phyloP scores from a whole-genome alignment of 2,888 invertebrate species.

The Leptinotarsa haldemani region DNA sequence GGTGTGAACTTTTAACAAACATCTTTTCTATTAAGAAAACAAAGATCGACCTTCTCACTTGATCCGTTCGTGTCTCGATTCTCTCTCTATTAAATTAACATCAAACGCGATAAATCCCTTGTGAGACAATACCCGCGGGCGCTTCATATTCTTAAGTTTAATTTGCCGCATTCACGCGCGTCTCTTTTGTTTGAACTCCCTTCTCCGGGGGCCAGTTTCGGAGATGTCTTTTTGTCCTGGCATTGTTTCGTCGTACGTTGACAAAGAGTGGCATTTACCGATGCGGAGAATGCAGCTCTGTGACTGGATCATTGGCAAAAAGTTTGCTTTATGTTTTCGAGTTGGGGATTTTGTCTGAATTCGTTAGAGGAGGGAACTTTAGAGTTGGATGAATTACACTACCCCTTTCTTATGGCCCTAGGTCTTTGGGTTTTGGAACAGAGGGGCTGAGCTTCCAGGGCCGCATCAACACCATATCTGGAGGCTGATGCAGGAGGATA shows the following conservation, averaged over 20 bases:
- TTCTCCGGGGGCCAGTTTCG: constrained; percentile 1
- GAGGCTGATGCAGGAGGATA: no score
- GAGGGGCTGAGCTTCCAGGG: no score
- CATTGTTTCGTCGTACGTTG: constrained; percentile 17
- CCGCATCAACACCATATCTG: no score
- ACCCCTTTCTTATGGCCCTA: background rate
- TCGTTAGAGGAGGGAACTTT: background rate
- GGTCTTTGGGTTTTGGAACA: background rate
- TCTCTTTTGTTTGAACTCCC: constrained; percentile 1
- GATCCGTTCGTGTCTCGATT: constrained; percentile 16
- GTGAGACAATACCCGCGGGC: constrained; percentile 18
- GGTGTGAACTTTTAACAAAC: background rate
- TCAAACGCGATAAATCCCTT: constrained; percentile 25
- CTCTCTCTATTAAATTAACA: constrained; percentile 22
- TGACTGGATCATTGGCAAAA: constrained; percentile 8
- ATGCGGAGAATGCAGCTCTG: constrained; percentile 17
- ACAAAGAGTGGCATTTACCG: constrained; percentile 25
- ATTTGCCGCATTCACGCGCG: constrained; percentile 15
- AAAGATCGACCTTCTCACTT: constrained; percentile 1
- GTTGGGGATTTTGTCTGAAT: background rate
- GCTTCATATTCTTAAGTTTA: constrained; percentile 19
- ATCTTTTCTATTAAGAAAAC: background rate
- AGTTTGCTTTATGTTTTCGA: constrained; percentile 1
- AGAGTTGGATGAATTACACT: background rate
- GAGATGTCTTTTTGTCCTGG: constrained; percentile 14